Percentiles rank a stretch among this genome's conserved stretches.
phyloP scores from a whole-genome alignment of 2,797 vertebrate species.

The Margarornis squamiger region DNA sequence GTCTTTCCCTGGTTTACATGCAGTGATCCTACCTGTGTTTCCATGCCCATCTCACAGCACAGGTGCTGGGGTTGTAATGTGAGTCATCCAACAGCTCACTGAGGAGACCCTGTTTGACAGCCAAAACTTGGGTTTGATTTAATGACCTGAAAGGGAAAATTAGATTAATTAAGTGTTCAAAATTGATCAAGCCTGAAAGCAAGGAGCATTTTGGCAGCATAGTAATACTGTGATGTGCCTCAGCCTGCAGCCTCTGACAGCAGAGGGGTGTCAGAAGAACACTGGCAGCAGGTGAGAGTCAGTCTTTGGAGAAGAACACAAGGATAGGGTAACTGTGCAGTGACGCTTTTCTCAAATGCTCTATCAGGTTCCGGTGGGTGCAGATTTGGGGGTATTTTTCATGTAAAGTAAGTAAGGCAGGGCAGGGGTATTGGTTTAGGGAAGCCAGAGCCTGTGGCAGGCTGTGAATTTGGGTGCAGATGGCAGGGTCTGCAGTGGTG shows the following conservation, averaged over 20 bases:
- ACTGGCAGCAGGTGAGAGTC: background rate
- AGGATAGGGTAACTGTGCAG: background rate
- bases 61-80: background rate
- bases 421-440: background rate
- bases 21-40: background rate
- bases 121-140: background rate
- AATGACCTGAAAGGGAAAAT: background rate
- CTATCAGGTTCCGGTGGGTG: background rate
- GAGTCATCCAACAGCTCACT: background rate
- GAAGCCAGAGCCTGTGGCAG: background rate
- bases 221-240: background rate
- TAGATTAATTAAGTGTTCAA: background rate
- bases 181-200: background rate
- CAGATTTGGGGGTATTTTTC: background rate
- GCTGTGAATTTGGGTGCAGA: background rate
- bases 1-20: background rate
- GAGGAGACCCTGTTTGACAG: background rate
- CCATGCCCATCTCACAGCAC: fast-evolving
- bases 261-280: background rate
- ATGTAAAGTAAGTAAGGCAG: background rate
- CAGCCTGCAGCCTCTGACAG: background rate
- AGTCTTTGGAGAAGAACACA: background rate
- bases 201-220: background rate
- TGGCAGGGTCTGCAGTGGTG: background rate
- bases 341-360: background rate